Conservation (phyloP, 1,140 invertebrate species). For the Linepithema humile region DNA sequence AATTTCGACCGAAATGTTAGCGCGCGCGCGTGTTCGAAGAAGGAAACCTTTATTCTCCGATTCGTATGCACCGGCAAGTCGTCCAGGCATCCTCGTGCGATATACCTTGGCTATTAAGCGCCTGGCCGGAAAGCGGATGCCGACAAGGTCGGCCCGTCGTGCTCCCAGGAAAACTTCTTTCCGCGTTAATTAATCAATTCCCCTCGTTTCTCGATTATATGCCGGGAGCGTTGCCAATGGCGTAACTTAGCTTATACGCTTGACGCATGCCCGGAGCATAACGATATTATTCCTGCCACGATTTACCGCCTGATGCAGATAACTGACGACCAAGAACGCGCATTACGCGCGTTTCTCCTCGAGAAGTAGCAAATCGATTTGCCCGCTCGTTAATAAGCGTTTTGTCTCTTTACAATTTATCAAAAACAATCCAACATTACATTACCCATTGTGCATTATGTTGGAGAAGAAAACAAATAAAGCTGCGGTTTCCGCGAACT, state of each 20-base stretch:
- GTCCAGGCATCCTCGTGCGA: constrained; percentile 12
- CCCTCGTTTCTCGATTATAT: constrained; percentile 50
- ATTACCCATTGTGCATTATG: constrained; percentile 3
- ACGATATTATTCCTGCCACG: constrained; percentile 51
- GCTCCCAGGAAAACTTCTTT: constrained; percentile 55
- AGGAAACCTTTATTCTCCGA: background rate
- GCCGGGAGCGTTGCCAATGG: constrained; percentile 47
- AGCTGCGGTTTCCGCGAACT: background rate
- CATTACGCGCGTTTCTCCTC: constrained; percentile 30
- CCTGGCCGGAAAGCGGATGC: constrained; percentile 38
- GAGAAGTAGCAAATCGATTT: constrained; percentile 58
- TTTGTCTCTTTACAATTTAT: constrained; percentile 9
- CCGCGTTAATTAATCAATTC: constrained; percentile 67
- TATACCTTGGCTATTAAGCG: constrained; percentile 30
- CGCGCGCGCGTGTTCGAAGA: background rate
- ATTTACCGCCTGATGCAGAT: constrained; percentile 39
- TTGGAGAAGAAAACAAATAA: background rate
- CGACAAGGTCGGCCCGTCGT: constrained; percentile 57
- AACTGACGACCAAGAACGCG: constrained; percentile 38
- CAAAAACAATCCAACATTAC: constrained; percentile 5
- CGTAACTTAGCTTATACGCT: constrained; percentile 36
- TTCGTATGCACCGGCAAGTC: constrained; percentile 25
- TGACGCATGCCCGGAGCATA: background rate
- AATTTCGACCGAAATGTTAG: constrained; percentile 29
- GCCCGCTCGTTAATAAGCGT: constrained; percentile 59